Evolutionary conservation across 1,140 invertebrate species (phyloP).

Genomic region (Solenopsis invicta): DNA sequence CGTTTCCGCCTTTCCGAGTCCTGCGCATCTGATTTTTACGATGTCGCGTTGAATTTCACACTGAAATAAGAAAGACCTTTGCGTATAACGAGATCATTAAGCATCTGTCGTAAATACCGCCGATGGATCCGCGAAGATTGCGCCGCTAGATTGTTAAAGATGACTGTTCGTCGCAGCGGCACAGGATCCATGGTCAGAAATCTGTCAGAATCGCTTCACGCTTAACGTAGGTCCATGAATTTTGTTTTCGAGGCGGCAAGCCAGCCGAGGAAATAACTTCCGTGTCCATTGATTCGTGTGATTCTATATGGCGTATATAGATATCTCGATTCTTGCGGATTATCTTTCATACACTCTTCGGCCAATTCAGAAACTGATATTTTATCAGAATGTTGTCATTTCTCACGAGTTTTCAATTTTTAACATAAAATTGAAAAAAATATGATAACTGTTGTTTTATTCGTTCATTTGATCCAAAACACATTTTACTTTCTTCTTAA

Average conservation of each 20-base stretch:
- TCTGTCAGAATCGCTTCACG: conserved; percentile 32
- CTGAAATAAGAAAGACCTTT: background rate
- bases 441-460: too few relatives aligned
- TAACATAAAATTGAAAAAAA: background rate
- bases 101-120: conserved; percentile 20
- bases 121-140: conserved; percentile 51
- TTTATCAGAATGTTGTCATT: background rate
- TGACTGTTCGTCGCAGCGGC: conserved; percentile 7
- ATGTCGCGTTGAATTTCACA: conserved; percentile 25
- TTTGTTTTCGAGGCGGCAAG: background rate
- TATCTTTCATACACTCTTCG: background rate
- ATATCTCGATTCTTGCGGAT: background rate
- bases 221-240: conserved; percentile 24
- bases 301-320: background rate
- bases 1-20: background rate
- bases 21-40: background rate
- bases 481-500: too few relatives aligned
- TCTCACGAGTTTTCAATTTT: background rate
- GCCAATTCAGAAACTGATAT: conserved; percentile 8
- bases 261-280: conserved; percentile 7
- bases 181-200: background rate
- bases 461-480: too few relatives aligned
- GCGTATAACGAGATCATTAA: conserved; percentile 33
- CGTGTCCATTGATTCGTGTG: background rate
- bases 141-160: conserved; percentile 38